Evolutionary conservation across 1,140 invertebrate genomes (phyloP), one percentile per base, ranked within the genome.

Genomic region (Meloidogyne exigua): DNA sequence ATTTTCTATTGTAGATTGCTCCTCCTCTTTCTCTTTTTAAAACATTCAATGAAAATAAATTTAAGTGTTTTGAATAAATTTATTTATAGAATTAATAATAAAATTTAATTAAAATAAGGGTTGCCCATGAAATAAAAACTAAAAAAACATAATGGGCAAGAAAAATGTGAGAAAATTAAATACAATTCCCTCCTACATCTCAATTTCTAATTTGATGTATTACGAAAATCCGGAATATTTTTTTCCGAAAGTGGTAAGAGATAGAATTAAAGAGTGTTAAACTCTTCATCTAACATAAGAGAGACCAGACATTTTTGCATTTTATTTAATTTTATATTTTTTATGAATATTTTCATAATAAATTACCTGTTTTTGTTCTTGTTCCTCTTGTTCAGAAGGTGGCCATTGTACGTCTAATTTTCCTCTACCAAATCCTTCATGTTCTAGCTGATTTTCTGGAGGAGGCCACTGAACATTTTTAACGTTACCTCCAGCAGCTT

Each of bases 401-500:
- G 79, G 79, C 79, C 79, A 81, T 44, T 76, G 73, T 1, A 82
- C 68, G 18, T 28, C 18, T 18, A 81, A 57, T 42, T 18, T 11
- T 62, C 62, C 69, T 63, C 75, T 39, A 11, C 26, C 28, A 42
- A 77, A 64, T 67, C 71, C 70, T n/a, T 23, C 21, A 39, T 66
- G 65, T 36, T 65, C 75, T 32, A 68, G 21, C 21, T 76, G 76
- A 42, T 72, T 62, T 21, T 81, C 79, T 18, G 75, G 65, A 1
- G 80, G 81, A 2, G 81, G 81, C 81, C 81, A 82, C 5, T 57
- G 49, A 11, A 70, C 81, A 44, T 42, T 79, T 68, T 81, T 75
- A 21, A 82, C 39, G 42, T 63, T 80, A 5, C 79, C 79, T 0
- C 78, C 68, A 64, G 44, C 49, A n/a, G 69, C 36, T 5, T 80